Evolutionary conservation across 2,113 vertebrate genomes (phyloP).

Genomic region (Gavia stellata): DNA sequence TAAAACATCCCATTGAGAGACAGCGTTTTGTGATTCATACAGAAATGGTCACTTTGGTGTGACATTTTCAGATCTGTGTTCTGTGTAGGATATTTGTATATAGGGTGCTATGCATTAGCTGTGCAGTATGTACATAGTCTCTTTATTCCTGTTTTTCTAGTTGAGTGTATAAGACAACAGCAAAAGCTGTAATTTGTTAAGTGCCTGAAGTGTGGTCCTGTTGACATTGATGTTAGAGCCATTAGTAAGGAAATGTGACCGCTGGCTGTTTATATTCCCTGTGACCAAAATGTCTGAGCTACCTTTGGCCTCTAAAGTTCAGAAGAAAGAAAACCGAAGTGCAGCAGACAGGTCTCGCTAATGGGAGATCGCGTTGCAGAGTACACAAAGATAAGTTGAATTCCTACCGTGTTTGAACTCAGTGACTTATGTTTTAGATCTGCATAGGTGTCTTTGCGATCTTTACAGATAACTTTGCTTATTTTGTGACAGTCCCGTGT

Average conservation of each 20-base stretch:
- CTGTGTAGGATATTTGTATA: neutral
- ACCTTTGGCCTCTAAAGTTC: neutral
- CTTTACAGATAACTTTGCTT: neutral
- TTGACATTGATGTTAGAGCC: neutral
- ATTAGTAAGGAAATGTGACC: neutral
- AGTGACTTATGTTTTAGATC: neutral
- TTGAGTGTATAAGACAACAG: neutral
- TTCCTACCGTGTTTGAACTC: neutral
- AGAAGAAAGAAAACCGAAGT: neutral
- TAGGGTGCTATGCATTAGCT: neutral
- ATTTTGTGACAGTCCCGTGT: neutral
- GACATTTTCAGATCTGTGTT: neutral
- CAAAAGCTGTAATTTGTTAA: neutral
- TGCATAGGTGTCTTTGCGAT: neutral
- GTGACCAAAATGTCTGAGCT: neutral
- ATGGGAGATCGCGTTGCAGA: neutral
- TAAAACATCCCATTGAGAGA: neutral
- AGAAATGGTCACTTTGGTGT: neutral
- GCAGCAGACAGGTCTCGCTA: fast-evolving
- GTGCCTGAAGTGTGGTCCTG: neutral
- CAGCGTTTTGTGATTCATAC: neutral
- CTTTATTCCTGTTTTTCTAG: neutral
- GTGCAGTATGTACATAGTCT: neutral
- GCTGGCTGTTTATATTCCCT: neutral
- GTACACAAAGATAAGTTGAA: neutral